Percentiles rank a stretch among this genome's conserved stretches.
These are phyloP conservation scores for Limosa lapponica DNA, from an alignment of 2,797 vertebrate genomes.

Conservation along the genomic window DNA sequence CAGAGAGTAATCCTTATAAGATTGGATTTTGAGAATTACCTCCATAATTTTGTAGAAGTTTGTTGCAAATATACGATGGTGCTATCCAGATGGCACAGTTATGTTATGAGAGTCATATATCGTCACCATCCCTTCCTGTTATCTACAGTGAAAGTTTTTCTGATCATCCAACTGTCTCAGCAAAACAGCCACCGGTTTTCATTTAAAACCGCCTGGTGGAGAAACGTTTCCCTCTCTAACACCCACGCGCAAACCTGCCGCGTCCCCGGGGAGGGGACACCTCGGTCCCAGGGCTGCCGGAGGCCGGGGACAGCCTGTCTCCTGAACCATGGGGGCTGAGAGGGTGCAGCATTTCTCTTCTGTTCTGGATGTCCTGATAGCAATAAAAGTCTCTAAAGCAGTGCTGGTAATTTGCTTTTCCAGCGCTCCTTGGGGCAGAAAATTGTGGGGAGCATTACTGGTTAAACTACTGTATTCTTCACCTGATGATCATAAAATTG, in stretches of 20 bases:
- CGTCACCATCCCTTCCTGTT: not conserved
- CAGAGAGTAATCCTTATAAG: not conserved
- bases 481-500: not conserved
- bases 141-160: not conserved
- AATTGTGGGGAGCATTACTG: not conserved
- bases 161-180: not conserved
- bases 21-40: not conserved
- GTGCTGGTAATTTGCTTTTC: conserved; percentile 5
- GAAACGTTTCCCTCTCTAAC: conserved; percentile 27
- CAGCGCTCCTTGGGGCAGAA: not conserved
- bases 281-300: not conserved
- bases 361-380: not conserved
- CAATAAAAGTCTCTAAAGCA: not conserved
- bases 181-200: not conserved
- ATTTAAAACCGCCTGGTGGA: conserved; percentile 24
- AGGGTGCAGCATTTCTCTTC: not conserved
- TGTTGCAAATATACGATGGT: not conserved
- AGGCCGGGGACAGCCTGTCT: not conserved
- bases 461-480: not conserved
- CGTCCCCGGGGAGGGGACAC: conserved; percentile 6
- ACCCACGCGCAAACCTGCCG: not conserved
- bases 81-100: not conserved
- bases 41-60: not conserved
- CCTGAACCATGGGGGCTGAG: not conserved
- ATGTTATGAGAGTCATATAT: not conserved